phyloP scores from a whole-genome alignment of 2,888 invertebrate species.

The Sarcophaga caerulescens region DNA sequence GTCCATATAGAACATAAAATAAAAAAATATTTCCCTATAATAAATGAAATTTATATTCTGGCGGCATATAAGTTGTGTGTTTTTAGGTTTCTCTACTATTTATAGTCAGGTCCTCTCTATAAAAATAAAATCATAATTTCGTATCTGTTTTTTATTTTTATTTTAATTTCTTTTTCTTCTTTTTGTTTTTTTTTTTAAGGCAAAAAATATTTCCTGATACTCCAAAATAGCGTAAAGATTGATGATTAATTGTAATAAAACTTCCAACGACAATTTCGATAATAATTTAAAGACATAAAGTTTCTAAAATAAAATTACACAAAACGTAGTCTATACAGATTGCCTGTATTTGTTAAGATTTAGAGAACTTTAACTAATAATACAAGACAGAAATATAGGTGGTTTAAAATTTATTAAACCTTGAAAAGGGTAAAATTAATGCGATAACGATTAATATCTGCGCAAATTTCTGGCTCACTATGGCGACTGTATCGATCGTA shows the following conservation, averaged over 20 bases:
- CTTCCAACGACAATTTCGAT: background rate
- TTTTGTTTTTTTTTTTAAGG: background rate
- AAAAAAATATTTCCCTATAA: slow-evolving; percentile 6
- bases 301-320: too few relatives aligned
- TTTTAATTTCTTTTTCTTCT: background rate
- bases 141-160: slow-evolving; percentile 1
- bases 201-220: slow-evolving; percentile 59
- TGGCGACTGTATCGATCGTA: too few relatives aligned
- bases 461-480: too few relatives aligned
- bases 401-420: too few relatives aligned
- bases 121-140: background rate
- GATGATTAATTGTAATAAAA: background rate
- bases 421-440: too few relatives aligned
- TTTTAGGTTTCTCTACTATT: slow-evolving; percentile 56
- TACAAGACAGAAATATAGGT: too few relatives aligned
- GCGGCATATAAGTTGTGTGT: slow-evolving; percentile 53
- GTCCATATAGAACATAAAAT: background rate
- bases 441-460: too few relatives aligned
- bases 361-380: too few relatives aligned
- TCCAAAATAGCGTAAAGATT: background rate
- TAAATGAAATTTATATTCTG: slow-evolving; percentile 59
- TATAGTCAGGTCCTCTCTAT: slow-evolving; percentile 4
- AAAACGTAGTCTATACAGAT: too few relatives aligned
- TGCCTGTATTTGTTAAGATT: too few relatives aligned
- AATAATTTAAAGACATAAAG: too few relatives aligned